Evolutionary conservation across 2,888 invertebrate genomes (phyloP).

Genomic region (Drosophila borealis): DNA sequence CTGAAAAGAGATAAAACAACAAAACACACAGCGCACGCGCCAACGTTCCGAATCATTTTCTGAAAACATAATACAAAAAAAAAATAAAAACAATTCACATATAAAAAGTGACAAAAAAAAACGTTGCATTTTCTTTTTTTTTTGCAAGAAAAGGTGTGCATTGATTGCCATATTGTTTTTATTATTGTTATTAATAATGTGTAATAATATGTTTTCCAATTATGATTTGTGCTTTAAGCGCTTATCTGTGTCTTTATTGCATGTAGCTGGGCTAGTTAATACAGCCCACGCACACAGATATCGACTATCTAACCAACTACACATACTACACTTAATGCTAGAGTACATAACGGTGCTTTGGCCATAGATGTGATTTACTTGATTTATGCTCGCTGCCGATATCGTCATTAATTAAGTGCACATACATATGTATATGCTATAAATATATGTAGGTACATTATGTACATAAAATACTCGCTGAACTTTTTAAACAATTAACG

Average conservation of each 20-base stretch:
- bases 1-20: not conserved
- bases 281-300: constrained; percentile 2
- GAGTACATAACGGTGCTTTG: not conserved
- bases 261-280: constrained; percentile 2
- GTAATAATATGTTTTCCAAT: not conserved
- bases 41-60: constrained; percentile 13
- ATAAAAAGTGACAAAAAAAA: not conserved
- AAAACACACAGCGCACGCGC: constrained; percentile 27
- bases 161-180: constrained; percentile 1
- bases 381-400: not conserved
- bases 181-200: not conserved
- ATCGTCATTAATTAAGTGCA: not conserved
- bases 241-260: constrained; percentile 11
- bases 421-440: no score
- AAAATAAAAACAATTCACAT: not conserved
- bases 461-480: not conserved
- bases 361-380: not conserved
- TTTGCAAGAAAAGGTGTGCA: constrained; percentile 12
- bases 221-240: constrained; percentile 4
- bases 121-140: not conserved
- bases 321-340: no score
- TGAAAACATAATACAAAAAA: constrained; percentile 1
- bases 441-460: not conserved
- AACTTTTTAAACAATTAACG: not conserved
- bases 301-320: not conserved